Evolutionary conservation across 2,797 vertebrate genomes (phyloP).

Genomic region (Cynopterus sphinx): DNA sequence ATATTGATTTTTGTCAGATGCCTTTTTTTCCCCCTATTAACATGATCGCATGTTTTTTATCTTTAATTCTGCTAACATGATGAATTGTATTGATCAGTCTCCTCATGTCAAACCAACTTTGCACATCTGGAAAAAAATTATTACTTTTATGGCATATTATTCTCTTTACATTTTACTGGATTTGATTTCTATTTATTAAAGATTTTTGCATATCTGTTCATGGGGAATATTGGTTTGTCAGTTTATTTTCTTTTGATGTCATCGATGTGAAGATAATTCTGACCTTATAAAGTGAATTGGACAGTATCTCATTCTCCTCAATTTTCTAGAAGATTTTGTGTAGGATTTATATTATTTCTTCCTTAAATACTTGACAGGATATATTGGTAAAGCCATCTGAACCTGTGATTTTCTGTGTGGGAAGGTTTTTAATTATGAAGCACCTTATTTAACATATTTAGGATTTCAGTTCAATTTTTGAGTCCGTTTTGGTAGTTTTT

Average conservation of each 20-base stretch:
- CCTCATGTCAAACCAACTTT: neutral
- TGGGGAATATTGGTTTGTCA: neutral
- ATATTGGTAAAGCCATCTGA: neutral
- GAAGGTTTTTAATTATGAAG: neutral
- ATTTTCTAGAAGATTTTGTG: neutral
- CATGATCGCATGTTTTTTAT: neutral
- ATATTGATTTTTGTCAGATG: neutral
- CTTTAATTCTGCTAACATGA: neutral
- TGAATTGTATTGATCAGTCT: neutral
- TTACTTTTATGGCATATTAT: neutral
- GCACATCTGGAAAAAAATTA: neutral
- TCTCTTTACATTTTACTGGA: neutral
- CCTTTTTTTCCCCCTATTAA: neutral
- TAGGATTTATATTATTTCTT: neutral
- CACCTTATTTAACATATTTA: neutral
- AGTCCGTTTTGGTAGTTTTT: neutral
- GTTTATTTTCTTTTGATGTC: neutral
- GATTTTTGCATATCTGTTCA: neutral
- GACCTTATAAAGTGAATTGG: neutral
- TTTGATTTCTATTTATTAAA: neutral
- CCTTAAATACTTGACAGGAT: constrained; percentile 24
- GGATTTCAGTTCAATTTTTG: neutral
- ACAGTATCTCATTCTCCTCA: neutral
- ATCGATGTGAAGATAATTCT: neutral
- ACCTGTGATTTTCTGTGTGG: neutral